Conservation (phyloP, 2,113 vertebrate species). For the Phainopepla nitens region DNA sequence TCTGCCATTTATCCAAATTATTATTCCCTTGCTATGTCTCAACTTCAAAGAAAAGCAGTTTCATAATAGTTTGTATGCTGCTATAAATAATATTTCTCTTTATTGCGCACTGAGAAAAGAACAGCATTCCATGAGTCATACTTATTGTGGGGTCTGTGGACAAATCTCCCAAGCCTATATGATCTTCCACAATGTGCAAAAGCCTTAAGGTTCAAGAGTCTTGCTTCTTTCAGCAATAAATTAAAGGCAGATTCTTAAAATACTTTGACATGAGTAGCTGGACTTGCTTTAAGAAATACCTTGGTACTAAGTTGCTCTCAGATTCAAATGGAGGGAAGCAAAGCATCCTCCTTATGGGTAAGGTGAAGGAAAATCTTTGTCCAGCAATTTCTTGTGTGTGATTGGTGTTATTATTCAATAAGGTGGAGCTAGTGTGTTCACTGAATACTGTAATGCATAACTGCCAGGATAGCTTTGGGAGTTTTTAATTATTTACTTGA, state of each 20-base stretch:
- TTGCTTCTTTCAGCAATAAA: not conserved
- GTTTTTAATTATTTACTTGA: not conserved
- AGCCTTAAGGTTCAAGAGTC: not conserved
- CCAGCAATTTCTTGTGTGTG: not conserved
- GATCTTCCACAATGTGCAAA: not conserved
- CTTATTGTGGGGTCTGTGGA: not conserved
- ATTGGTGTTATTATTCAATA: not conserved
- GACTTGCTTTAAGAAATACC: not conserved
- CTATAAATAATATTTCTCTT: conserved; percentile 8
- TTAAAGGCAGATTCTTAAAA: not conserved
- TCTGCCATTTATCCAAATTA: not conserved
- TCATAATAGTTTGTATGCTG: not conserved
- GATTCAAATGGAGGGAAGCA: not conserved
- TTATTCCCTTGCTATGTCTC: not conserved
- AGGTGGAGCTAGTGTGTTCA: not conserved
- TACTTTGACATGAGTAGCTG: not conserved
- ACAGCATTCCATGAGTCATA: not conserved
- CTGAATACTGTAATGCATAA: not conserved
- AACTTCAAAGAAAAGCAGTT: conserved; percentile 2
- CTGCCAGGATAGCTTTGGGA: not conserved
- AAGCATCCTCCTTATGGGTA: not conserved
- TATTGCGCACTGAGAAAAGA: not conserved
- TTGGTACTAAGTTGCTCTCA: not conserved
- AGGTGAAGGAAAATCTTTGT: not conserved
- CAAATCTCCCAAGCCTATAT: not conserved